Conservation (phyloP, 2,888 invertebrate genomes). For the Cosmia pyralina region DNA sequence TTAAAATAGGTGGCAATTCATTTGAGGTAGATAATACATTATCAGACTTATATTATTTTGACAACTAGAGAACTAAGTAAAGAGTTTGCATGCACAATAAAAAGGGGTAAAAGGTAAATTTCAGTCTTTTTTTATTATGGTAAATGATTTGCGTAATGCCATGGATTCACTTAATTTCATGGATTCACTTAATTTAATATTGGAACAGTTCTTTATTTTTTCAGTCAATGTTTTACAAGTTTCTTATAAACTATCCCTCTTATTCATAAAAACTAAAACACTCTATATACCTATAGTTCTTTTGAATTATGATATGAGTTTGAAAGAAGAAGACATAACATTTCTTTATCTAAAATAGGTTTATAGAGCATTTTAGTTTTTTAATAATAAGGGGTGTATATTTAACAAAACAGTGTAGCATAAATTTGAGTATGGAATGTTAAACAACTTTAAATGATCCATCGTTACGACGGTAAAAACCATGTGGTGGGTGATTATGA, state of each 20-base stretch:
- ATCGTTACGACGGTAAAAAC: constrained; percentile 81
- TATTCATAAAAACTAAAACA: too few relatives aligned
- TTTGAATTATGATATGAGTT: too few relatives aligned
- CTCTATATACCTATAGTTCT: too few relatives aligned
- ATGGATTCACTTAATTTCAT: not conserved
- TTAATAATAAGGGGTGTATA: not conserved
- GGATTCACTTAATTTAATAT: not conserved
- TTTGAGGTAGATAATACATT: constrained; percentile 49
- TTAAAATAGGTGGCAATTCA: constrained; percentile 12
- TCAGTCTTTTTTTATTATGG: constrained; percentile 41
- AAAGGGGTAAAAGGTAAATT: not conserved
- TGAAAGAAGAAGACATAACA: too few relatives aligned
- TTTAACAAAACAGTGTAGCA: constrained; percentile 5
- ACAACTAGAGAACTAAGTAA: constrained; percentile 10
- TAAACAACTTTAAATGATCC: constrained; percentile 84
- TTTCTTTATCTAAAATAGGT: too few relatives aligned
- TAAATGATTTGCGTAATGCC: not conserved
- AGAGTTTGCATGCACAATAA: constrained; percentile 3
- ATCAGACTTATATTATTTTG: constrained; percentile 24
- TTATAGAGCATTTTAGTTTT: too few relatives aligned
- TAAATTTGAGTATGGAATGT: constrained; percentile 25
- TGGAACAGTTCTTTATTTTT: constrained; percentile 3
- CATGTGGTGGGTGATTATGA: constrained; percentile 84
- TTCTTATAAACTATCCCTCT: constrained; percentile 1
- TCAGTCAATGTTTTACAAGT: constrained; percentile 21